Base-by-base conservation (phyloP, 2,797 vertebrate genomes). In the Aythya fuligula region DNA sequence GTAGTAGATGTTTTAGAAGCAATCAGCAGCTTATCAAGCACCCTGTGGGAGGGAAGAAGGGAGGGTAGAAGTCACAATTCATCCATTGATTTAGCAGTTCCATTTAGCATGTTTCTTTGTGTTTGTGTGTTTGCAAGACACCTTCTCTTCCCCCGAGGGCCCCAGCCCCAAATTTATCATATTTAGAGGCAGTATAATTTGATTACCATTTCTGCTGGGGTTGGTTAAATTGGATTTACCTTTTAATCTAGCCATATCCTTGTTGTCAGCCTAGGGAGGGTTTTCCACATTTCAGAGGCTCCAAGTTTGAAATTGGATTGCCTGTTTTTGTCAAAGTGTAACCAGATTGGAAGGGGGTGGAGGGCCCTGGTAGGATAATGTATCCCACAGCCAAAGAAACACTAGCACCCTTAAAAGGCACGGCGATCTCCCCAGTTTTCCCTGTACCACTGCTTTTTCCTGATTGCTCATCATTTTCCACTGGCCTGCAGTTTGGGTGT, bases 221-320 rank as follows among this genome's bases (percentile, higher is more conserved):
- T 96, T 83, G 83, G 86, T 96, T 97, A 97, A 98, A 98, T 97
- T 97, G 83, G 92, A 96, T 98, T 98, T 98, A 72, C 95, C 83
- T 97, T 98, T 97, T 97, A 96, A 97, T 98, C 92, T 96, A 83
- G 85, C 90, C 92, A 1, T 80, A 93, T 96, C 76, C 64, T 96
- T 70, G 34, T 79, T 97, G 71, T 96, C 73, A 95, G 89, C 81
- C 77, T 93, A 75, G 72, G 93, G 93, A 87, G 78, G 53, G 38
- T 87, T 94, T 76, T 75, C 25, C 56, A 65, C 74, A 12, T 94
- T 85, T 78, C 89, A 75, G 77, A 85, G 77, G 85, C 94, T 96
- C 84, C 61, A 70, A 64, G 60, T 94, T 92, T 93, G 66, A 89
- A 92, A 85, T 74, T 2, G 0, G 62, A 67, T 95, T 95, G 81